Percentiles rank a stretch among this genome's conserved stretches.
These are phyloP conservation scores for Amblyopsis rosae DNA, from an alignment of 2,113 vertebrate genomes.

Conservation along the genomic window DNA sequence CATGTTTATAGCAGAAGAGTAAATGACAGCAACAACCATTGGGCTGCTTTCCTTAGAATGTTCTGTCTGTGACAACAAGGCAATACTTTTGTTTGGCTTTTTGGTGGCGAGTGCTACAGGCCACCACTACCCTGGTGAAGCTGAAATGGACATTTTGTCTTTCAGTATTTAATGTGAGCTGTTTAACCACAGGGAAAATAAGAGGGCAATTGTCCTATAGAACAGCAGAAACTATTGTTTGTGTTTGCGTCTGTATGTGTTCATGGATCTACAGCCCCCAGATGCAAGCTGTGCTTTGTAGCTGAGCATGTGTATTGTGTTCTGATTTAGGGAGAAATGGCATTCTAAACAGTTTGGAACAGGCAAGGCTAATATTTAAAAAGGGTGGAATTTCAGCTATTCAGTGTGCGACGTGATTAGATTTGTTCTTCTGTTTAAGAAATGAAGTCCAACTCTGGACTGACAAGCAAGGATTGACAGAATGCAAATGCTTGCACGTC, in stretches of 20 bases:
- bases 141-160: slow-evolving; percentile 76
- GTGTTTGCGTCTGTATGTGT: slow-evolving; percentile 61
- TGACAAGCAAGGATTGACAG: slow-evolving; percentile 34
- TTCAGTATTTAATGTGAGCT: slow-evolving; percentile 67
- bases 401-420: slow-evolving; percentile 31
- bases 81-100: slow-evolving; percentile 73
- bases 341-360: slow-evolving; percentile 19
- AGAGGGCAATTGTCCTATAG: slow-evolving; percentile 68
- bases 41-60: slow-evolving; percentile 62
- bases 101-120: slow-evolving; percentile 68
- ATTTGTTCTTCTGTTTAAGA: slow-evolving; percentile 9
- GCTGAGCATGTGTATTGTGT: slow-evolving; percentile 44
- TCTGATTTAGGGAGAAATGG: slow-evolving; percentile 49
- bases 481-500: slow-evolving; percentile 38
- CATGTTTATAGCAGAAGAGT: slow-evolving; percentile 60
- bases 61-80: slow-evolving; percentile 70
- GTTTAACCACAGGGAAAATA: slow-evolving; percentile 62
- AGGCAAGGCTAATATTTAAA: slow-evolving; percentile 29
- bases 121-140: slow-evolving; percentile 60
- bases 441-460: slow-evolving; percentile 33
- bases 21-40: slow-evolving; percentile 64
- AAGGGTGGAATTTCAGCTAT: slow-evolving; percentile 47
- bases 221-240: slow-evolving; percentile 74
- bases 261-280: slow-evolving; percentile 52
- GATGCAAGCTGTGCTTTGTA: slow-evolving; percentile 49